Conservation (phyloP, 2,888 invertebrate genomes). For the Trichacis sp. region DNA sequence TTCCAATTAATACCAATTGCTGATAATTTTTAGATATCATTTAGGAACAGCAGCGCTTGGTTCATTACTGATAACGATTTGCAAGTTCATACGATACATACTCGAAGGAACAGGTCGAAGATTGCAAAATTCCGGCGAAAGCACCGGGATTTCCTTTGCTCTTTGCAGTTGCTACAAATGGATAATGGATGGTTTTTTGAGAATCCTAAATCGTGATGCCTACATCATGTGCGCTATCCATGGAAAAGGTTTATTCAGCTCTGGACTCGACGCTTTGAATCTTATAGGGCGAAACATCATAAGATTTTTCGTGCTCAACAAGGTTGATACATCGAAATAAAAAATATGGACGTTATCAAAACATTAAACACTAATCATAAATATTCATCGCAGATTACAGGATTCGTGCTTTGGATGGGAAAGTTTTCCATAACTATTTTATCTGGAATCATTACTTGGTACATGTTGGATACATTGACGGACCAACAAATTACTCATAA, state of each 20-base stretch:
- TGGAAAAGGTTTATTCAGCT: conserved; percentile 90
- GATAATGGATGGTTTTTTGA: conserved; percentile 88
- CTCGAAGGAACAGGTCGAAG: conserved; percentile 88
- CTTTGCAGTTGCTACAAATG: conserved; percentile 87
- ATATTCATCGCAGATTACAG: conserved; percentile 84
- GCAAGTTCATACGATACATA: conserved; percentile 85
- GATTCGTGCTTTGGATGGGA: conserved; percentile 91
- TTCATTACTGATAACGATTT: conserved; percentile 85
- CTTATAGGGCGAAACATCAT: conserved; percentile 88
- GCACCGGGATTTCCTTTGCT: conserved; percentile 79
- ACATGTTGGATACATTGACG: conserved; percentile 72
- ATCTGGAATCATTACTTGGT: conserved; percentile 81
- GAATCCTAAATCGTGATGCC: conserved; percentile 88
- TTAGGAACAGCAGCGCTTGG: conserved; percentile 85
- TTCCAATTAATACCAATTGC: too few species aligned
- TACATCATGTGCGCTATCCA: conserved; percentile 97
- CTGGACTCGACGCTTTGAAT: conserved; percentile 91
- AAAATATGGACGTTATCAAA: too few species aligned
- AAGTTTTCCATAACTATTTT: conserved; percentile 86
- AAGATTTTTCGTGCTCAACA: conserved; percentile 81
- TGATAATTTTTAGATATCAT: conserved; percentile 79
- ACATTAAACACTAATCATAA: neutral
- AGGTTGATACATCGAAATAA: too few species aligned
- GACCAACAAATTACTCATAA: conserved; percentile 77
- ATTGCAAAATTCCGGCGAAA: conserved; percentile 75